A percentile compares a stretch with the other conserved stretches of the same genome.
These are phyloP conservation scores for Cinclus mexicanus DNA, from an alignment of 2,113 vertebrate genomes.

Conservation along the genomic window DNA sequence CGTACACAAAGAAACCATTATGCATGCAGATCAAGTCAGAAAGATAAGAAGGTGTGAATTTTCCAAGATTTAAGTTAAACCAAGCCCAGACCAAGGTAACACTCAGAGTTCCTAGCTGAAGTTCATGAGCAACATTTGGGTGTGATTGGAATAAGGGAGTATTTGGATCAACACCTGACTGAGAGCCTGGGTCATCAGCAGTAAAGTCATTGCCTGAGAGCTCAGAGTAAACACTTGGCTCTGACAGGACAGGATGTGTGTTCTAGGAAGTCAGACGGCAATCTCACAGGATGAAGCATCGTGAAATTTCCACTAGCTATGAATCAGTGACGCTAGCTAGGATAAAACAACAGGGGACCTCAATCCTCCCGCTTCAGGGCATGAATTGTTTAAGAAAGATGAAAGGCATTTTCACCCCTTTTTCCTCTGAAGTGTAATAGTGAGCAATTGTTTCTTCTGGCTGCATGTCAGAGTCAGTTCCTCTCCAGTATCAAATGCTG, in stretches of 20 bases:
- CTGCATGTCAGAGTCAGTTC: neutral
- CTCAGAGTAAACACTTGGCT: neutral
- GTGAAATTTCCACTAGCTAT: constrained; percentile 22
- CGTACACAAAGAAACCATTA: neutral
- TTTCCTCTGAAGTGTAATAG: neutral
- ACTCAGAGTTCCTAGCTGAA: neutral
- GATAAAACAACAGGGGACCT: neutral
- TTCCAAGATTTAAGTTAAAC: neutral
- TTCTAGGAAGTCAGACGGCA: neutral
- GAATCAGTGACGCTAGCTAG: neutral
- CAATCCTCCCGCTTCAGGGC: neutral
- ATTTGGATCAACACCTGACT: neutral
- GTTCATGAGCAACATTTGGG: neutral
- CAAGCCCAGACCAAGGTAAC: neutral
- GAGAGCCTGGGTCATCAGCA: neutral
- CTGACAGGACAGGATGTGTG: neutral
- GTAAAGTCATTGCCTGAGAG: neutral
- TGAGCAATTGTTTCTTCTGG: neutral
- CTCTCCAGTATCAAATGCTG: neutral
- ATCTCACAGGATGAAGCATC: neutral
- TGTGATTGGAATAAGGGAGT: neutral
- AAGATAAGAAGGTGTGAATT: neutral
- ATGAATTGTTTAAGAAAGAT: constrained; percentile 8
- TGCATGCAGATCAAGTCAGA: neutral
- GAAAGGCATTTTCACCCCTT: neutral